Percentiles rank a stretch among this genome's conserved stretches.
Evolutionary conservation across 2,113 vertebrate genomes (phyloP).

Genomic region (Isichthys henryi): DNA sequence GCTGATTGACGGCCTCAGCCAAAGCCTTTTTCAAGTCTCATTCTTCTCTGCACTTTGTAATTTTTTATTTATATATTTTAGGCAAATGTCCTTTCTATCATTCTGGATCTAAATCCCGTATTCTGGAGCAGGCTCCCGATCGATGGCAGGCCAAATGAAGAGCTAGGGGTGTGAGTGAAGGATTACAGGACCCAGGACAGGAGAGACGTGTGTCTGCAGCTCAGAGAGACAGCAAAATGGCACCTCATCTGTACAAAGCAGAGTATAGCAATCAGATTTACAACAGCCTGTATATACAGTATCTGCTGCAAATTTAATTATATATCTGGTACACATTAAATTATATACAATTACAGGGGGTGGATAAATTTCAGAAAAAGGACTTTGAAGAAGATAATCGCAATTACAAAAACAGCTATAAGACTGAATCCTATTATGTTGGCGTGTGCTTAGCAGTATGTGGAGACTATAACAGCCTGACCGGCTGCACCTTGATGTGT

Average conservation of each 20-base stretch:
- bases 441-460: not conserved
- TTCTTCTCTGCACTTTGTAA: not conserved
- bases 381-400: not conserved
- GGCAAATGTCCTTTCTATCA: not conserved
- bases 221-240: not conserved
- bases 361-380: not conserved
- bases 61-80: not conserved
- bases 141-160: not conserved
- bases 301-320: not conserved
- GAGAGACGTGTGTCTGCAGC: not conserved
- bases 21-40: not conserved
- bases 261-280: not conserved
- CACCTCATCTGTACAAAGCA: not conserved
- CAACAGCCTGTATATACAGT: not conserved
- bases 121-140: not conserved
- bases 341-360: not conserved
- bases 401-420: not conserved
- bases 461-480: not conserved
- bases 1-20: not conserved
- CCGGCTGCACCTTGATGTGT: not conserved
- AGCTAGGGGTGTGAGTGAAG: not conserved
- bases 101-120: not conserved
- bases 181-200: not conserved
- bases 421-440: not conserved
- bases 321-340: not conserved